A percentile compares a stretch with the other conserved stretches of the same genome.
Evolutionary conservation across 2,888 invertebrate genomes (phyloP).

Genomic region (Iselma pallidipennis): DNA sequence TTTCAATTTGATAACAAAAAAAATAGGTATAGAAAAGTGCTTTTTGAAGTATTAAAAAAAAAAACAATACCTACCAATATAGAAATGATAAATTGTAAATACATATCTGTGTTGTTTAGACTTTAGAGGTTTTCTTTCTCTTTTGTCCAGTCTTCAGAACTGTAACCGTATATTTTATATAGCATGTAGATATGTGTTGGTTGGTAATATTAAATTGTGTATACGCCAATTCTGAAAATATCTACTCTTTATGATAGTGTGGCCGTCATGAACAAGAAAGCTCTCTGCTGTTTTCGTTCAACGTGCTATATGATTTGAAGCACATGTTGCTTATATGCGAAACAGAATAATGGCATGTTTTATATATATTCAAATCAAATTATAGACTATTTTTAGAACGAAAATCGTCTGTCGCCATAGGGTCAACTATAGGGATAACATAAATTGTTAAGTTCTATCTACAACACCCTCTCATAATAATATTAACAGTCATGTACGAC

Average conservation of each 20-base stretch:
- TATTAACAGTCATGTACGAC: too few species aligned
- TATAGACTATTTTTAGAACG: slow-evolving; percentile 28
- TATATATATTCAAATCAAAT: slow-evolving; percentile 45
- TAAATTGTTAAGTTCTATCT: too few species aligned
- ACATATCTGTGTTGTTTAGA: neutral
- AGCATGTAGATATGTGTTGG: slow-evolving; percentile 14
- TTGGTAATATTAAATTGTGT: slow-evolving; percentile 36
- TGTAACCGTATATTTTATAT: neutral
- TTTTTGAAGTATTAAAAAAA: neutral
- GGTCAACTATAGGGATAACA: slow-evolving; percentile 16
- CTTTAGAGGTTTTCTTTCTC: neutral
- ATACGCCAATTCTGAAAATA: slow-evolving; percentile 42
- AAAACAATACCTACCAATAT: too few species aligned
- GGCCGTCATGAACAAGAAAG: slow-evolving; percentile 46
- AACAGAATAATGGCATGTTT: slow-evolving; percentile 41
- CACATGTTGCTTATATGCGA: slow-evolving; percentile 43
- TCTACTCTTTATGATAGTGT: slow-evolving; percentile 43
- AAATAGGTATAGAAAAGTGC: too few species aligned
- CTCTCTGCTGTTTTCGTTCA: slow-evolving; percentile 42
- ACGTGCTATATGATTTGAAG: slow-evolving; percentile 49
- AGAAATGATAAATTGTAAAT: neutral
- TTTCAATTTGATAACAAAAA: neutral
- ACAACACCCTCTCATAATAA: neutral
- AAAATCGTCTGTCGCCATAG: slow-evolving; percentile 32
- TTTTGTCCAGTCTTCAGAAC: neutral